Base-by-base conservation (phyloP, 1,140 invertebrate species). In the Octopus sinensis region DNA sequence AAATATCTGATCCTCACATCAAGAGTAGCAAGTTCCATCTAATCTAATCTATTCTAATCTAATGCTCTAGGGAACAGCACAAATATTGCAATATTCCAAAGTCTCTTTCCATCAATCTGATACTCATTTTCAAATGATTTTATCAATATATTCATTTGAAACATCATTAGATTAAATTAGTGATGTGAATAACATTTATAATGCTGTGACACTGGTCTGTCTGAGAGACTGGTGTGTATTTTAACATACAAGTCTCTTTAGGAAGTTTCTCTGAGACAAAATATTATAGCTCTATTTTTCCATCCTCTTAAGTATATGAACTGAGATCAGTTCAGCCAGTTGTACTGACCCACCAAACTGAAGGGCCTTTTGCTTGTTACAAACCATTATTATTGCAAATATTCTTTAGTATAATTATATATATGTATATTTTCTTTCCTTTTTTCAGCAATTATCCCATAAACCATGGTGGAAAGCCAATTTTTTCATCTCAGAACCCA, bases 401-500 rank as follows among this genome's bases (percentile, higher is more conserved):
- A 23, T 9, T 51, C 17, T 77, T 30, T n/a, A 13, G 12, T 30
- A 77, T 12, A 12, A 13, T 30, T 23, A n/a, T 77, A 10, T 30
- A 9, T 4, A 71, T 51, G 6, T 62, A 80, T 23, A 13, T 78
- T 23, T 82, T 79, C 7, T 81, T 81, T 79, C 81, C 43, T 71
- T 73, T 73, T 86, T 85, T 56, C 82, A 88, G 85, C 85, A 85
- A 80, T 78, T 87, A 6, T 86, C 85, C n/a, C 84, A 88, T 52
- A 86, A 86, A 56, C 89, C 90, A 81, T 91, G 90, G 90, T 91
- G 88, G 87, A 89, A 89, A 82, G 85, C 88, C 7, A 90, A 91
- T 82, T 90, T 91, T 82, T 90, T 91, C 82, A 87, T 91, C 62
- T 87, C 86, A 30, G 88, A 88, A 89, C 96, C 96, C 76, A 95